Evolutionary conservation across 2,113 vertebrate genomes (phyloP).

Genomic region (Microcebus ravelobensis): DNA sequence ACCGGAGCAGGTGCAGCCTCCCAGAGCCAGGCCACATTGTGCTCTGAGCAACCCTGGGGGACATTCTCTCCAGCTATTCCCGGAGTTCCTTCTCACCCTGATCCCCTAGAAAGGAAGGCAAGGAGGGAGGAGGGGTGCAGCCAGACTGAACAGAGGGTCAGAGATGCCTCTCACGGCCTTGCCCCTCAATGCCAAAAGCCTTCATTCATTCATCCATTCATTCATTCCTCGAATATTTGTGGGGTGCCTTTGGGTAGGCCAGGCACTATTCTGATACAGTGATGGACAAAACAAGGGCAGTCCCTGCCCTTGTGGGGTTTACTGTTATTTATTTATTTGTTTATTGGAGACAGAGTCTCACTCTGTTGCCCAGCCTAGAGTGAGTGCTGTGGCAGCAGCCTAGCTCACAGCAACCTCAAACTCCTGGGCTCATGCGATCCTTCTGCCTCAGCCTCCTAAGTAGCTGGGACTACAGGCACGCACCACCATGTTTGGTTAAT

Average conservation of each 20-base stretch:
- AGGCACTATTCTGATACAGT: neutral
- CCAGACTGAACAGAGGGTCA: too few relatives aligned
- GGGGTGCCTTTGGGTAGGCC: too few relatives aligned
- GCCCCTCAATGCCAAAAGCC: neutral
- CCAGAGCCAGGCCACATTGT: too few relatives aligned
- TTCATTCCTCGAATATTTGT: neutral
- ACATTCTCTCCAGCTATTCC: neutral
- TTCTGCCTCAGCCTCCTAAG: too few relatives aligned
- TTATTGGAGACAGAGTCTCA: too few relatives aligned
- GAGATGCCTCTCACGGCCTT: accelerated
- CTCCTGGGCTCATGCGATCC: too few relatives aligned
- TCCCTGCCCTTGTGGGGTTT: neutral
- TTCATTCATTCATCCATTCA: neutral
- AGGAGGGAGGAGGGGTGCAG: neutral
- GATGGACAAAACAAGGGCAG: neutral
- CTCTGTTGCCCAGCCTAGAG: too few relatives aligned
- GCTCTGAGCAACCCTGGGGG: neutral
- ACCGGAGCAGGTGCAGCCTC: neutral
- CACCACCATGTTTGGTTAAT: too few relatives aligned
- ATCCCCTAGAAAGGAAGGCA: neutral
- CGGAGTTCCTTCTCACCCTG: neutral
- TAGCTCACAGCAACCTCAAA: too few relatives aligned
- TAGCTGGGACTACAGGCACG: too few relatives aligned
- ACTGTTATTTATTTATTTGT: too few relatives aligned
- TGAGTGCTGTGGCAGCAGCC: too few relatives aligned